Evolutionary conservation across 37 sponge, comb jelly and placozoan genomes (phyloP), one percentile per base, ranked within the genome.

Genomic region (Lycopodina hypogea): DNA sequence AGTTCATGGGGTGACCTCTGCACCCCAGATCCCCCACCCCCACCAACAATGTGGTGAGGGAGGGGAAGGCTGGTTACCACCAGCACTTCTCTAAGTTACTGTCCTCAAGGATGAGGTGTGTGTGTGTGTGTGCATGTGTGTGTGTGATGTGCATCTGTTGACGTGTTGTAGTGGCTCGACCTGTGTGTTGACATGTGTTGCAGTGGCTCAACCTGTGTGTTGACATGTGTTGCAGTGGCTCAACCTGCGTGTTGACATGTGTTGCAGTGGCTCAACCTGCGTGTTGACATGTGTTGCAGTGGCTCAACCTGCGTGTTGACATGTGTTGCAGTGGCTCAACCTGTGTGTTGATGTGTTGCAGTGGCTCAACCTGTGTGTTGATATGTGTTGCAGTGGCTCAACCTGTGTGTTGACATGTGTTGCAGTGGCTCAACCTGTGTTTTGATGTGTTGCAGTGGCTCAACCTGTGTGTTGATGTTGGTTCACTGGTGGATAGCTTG

Each of bases 121-220:
- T n/a, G n/a, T n/a, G n/a, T n/a, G n/a, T n/a, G n/a, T n/a, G n/a
- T n/a, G n/a, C n/a, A n/a, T n/a, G n/a, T n/a, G n/a, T n/a, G n/a
- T n/a, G n/a, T n/a, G n/a, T n/a, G n/a, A n/a, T n/a, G n/a, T n/a
- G n/a, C n/a, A n/a, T n/a, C n/a, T n/a, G n/a, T n/a, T n/a, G n/a
- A n/a, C n/a, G n/a, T n/a, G n/a, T 28, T 69, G 18, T 51, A 93
- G 94, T 93, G 94, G 94, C 17, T 69, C 26, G 86, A 86, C 56
- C 68, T 90, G 64, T 90, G 84, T 42, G n/a, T 90, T 0, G 91
- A 90, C 24, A 0, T 90, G 39, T 42, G 4, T 12, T 45, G 48
- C 48, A 45, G 48, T 45, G 48, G 48, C 48, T 45, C 8, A 45
- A 45, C 48, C 48, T 45, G 9, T 45, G 48, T 45, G 48, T 12